Conservation (phyloP, 2,797 vertebrate genomes). For the Spinus olivaceus region DNA sequence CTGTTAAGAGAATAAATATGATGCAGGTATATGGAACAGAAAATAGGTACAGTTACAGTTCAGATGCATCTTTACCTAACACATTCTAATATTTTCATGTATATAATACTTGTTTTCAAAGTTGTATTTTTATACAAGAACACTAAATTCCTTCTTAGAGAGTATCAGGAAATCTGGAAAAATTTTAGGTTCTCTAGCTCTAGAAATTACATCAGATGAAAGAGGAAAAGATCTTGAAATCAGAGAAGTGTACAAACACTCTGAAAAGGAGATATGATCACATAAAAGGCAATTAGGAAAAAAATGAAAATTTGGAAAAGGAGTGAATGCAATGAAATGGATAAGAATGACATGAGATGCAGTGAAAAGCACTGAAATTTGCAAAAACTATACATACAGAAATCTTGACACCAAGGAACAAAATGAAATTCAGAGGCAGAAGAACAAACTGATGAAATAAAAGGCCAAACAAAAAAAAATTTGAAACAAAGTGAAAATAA, state of each 20-base stretch:
- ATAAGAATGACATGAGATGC: not conserved
- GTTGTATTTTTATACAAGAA: not conserved
- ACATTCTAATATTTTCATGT: not conserved
- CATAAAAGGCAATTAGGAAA: not conserved
- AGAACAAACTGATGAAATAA: not conserved
- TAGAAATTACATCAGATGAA: not conserved
- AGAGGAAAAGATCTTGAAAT: not conserved
- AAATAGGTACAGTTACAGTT: not conserved
- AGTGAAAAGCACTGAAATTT: not conserved
- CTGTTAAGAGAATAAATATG: not conserved
- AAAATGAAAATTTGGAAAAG: not conserved
- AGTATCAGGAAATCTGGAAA: not conserved
- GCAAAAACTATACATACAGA: not conserved
- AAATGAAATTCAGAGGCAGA: not conserved
- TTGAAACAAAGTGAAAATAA: not conserved
- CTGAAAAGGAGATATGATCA: not conserved
- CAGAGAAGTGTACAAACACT: not conserved
- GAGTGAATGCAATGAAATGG: accelerated
- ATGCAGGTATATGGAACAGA: not conserved
- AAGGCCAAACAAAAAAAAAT: not conserved
- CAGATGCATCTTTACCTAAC: not conserved
- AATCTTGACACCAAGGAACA: not conserved
- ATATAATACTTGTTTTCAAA: not conserved
- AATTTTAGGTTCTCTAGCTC: not conserved
- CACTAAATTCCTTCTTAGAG: not conserved